Evolutionary conservation across 2,888 invertebrate genomes (phyloP).

Genomic region (Caenorhabditis angaria): DNA sequence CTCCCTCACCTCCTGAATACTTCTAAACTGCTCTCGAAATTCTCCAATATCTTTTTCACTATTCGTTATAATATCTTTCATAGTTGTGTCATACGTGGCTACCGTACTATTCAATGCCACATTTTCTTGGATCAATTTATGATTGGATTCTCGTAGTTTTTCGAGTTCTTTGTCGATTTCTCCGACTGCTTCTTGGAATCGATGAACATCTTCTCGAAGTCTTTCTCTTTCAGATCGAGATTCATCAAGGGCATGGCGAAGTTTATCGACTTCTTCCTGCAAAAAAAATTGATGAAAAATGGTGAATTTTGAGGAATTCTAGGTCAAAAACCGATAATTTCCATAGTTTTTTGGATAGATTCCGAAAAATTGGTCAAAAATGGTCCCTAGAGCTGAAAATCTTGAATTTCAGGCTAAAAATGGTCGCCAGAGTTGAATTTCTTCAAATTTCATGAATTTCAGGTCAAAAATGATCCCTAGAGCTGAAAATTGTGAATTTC

Average conservation of each 20-base stretch:
- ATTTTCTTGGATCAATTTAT: conserved; percentile 53
- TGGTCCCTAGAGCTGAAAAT: too few relatives aligned
- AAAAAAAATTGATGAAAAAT: conserved; percentile 2
- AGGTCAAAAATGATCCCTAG: too few relatives aligned
- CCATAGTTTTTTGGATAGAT: too few relatives aligned
- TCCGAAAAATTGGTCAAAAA: too few relatives aligned
- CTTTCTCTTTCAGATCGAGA: conserved; percentile 53
- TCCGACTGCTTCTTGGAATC: conserved; percentile 53
- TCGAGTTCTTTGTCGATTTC: conserved; percentile 58
- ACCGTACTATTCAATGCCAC: conserved; percentile 35
- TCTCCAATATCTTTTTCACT: conserved; percentile 38
- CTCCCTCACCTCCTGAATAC: conserved; percentile 32
- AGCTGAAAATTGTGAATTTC: too few relatives aligned
- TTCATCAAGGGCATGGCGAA: conserved; percentile 51
- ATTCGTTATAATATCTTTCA: conserved; percentile 23
- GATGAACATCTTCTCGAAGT: conserved; percentile 50
- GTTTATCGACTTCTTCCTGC: conserved; percentile 58
- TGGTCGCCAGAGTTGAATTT: too few relatives aligned
- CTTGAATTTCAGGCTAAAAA: too few relatives aligned
- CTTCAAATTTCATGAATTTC: too few relatives aligned
- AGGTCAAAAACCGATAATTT: too few relatives aligned
- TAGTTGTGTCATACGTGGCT: conserved; percentile 37
- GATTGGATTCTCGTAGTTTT: conserved; percentile 52
- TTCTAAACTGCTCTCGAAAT: conserved; percentile 39
- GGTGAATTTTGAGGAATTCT: background rate